Conservation (phyloP, 2,797 vertebrate genomes). For the Gymnothorax reevesii region DNA sequence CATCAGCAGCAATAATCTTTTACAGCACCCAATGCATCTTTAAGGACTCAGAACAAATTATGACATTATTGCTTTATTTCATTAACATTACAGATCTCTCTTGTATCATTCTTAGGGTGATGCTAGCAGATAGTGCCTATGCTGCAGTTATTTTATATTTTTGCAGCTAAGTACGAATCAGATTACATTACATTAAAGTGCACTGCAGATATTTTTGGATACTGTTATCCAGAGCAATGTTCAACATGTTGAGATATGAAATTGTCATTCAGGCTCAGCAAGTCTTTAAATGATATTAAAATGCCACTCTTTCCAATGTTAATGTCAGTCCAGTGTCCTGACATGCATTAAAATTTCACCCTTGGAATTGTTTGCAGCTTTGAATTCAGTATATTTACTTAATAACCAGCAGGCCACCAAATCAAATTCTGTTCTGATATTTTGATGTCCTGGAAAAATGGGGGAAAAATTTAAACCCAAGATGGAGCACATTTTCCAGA, state of each 20-base stretch:
- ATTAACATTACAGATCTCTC: constrained; percentile 57
- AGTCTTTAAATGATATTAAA: too few species aligned
- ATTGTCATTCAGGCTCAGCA: too few species aligned
- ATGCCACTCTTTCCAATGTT: too few species aligned
- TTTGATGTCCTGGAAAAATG: neutral
- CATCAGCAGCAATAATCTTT: constrained; percentile 22
- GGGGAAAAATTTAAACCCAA: neutral
- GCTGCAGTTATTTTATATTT: constrained; percentile 37
- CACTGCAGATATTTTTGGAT: too few species aligned
- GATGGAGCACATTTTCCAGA: constrained; percentile 11
- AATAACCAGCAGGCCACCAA: constrained; percentile 42
- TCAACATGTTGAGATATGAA: too few species aligned
- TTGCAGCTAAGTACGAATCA: neutral
- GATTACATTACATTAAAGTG: too few species aligned
- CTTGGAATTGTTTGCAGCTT: too few species aligned
- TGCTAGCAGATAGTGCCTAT: constrained; percentile 67
- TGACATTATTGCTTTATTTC: constrained; percentile 43
- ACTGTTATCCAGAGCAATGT: too few species aligned
- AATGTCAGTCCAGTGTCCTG: too few species aligned
- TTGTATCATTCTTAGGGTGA: constrained; percentile 61
- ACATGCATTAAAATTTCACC: too few species aligned
- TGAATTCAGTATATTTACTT: constrained; percentile 39
- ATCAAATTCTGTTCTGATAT: constrained; percentile 32
- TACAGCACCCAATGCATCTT: neutral
- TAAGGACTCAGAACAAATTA: constrained; percentile 28